Evolutionary conservation across 2,797 vertebrate genomes (phyloP), one percentile per base, ranked within the genome.

Genomic region (Gallinago nigripennis): DNA sequence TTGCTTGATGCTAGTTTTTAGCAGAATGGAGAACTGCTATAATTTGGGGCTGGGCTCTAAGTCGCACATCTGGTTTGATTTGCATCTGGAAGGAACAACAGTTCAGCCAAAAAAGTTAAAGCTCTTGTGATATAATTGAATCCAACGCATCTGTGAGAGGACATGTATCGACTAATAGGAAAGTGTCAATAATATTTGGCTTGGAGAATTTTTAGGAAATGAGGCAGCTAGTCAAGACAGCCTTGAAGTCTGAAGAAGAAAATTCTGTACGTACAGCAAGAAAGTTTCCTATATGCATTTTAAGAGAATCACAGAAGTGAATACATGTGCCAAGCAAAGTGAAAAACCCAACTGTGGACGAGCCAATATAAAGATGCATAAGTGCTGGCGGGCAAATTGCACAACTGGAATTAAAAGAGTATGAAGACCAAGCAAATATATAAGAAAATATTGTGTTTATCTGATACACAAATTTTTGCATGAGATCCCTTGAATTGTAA

Each of bases 191-290:
- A 86, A 35, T 58, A 88, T 9, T 69, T 69, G 48, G 8, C 68
- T 63, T 91, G 41, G 24, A 91, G 25, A 21, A 65, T 57, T 94
- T 41, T 39, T 57, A 88, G 76, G 65, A 95, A 95, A 94, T 65
- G 46, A 90, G 35, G 45, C 50, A 86, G 48, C 68, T 94, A 88
- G 54, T 84, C 80, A 93, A 88, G 69, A 61, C 8, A 82, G 45
- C 28, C 57, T 91, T 75, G 50, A 92, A 82, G 19, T 79, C 61
- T 68, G 51, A 83, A 82, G 37, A 65, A 87, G 18, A 75, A 90
- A 90, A 70, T 53, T 58, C 50, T 65, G 3, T 51, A 39, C 15
- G 5, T 60, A 31, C 10, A 73, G 10, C 65, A 88, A 58, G 35
- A 82, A 90, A 12, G n/a, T 57, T 92, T 83, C 61, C 60, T 43